Evolutionary conservation across 2,113 vertebrate species (phyloP).

Genomic region (Festucalex cinctus): DNA sequence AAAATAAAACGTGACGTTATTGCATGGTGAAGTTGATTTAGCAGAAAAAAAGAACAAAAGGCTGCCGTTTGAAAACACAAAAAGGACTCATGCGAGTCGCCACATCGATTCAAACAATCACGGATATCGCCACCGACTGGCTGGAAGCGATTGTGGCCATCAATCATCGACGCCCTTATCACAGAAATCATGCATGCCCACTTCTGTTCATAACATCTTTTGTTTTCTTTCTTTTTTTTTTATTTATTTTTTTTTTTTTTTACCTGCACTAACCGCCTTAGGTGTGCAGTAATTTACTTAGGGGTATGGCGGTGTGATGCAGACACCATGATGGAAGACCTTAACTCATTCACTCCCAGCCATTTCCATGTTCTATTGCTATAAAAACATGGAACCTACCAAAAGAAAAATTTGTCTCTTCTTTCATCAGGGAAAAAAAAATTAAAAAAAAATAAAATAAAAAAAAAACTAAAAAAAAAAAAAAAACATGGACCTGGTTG

Average conservation of each 20-base stretch:
- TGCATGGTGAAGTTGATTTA: constrained; percentile 29
- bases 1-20: constrained; percentile 39
- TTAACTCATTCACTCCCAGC: too few relatives aligned
- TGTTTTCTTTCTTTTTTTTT: constrained; percentile 24
- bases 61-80: constrained; percentile 39
- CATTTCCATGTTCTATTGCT: too few relatives aligned
- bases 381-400: too few relatives aligned
- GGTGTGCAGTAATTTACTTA: constrained; percentile 60
- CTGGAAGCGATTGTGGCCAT: constrained; percentile 49
- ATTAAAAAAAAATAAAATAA: too few relatives aligned
- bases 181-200: constrained; percentile 60
- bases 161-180: constrained; percentile 63
- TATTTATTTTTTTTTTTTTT: too few relatives aligned
- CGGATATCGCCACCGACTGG: constrained; percentile 41
- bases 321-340: constrained; percentile 70
- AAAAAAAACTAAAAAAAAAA: too few relatives aligned
- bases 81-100: constrained; percentile 32
- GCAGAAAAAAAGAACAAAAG: constrained; percentile 9
- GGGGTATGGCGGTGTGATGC: constrained; percentile 55
- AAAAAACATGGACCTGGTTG: too few relatives aligned
- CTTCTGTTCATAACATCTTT: constrained; percentile 59
- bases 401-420: too few relatives aligned
- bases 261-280: constrained; percentile 45
- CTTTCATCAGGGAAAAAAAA: too few relatives aligned
- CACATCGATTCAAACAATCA: constrained; percentile 46